A percentile compares a stretch with the other conserved stretches of the same genome.
phyloP scores from a whole-genome alignment of 1,140 invertebrate genomes.

The Calephelis nemesis region DNA sequence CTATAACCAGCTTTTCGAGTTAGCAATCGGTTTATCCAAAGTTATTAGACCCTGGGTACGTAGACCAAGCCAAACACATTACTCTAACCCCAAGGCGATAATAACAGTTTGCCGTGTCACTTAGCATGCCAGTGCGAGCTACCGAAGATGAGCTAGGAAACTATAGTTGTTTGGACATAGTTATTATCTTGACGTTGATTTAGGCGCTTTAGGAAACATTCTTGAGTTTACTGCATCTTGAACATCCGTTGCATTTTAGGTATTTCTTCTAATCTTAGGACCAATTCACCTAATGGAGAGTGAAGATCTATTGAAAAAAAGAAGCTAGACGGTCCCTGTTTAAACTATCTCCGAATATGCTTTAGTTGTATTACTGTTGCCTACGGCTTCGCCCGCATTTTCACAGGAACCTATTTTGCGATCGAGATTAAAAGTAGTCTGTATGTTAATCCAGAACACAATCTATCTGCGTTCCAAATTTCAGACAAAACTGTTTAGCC shows the following conservation, averaged over 20 bases:
- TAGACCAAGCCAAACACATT: slow-evolving; percentile 48
- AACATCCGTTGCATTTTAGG: slow-evolving; percentile 20
- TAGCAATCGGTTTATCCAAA: background rate
- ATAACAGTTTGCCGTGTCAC: slow-evolving; percentile 54
- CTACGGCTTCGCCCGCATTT: too few relatives aligned
- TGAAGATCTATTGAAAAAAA: too few relatives aligned
- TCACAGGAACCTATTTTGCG: too few relatives aligned
- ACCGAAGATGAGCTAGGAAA: slow-evolving; percentile 35
- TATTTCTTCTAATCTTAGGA: background rate
- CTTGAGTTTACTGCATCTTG: slow-evolving; percentile 4
- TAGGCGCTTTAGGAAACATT: slow-evolving; percentile 38
- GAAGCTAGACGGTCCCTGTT: too few relatives aligned
- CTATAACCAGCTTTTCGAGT: background rate
- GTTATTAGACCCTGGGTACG: slow-evolving; percentile 26
- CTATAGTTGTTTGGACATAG: slow-evolving; percentile 41
- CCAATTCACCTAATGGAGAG: too few relatives aligned
- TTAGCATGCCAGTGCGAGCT: slow-evolving; percentile 49
- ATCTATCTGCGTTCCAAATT: too few relatives aligned
- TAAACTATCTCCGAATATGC: too few relatives aligned
- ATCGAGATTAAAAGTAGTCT: too few relatives aligned
- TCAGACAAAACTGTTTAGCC: too few relatives aligned
- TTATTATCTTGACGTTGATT: slow-evolving; percentile 57
- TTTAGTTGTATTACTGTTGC: too few relatives aligned
- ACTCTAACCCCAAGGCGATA: slow-evolving; percentile 50
- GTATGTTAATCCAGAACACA: too few relatives aligned